phyloP scores from a whole-genome alignment of 1,140 invertebrate genomes.

The Meloidogyne exigua region DNA sequence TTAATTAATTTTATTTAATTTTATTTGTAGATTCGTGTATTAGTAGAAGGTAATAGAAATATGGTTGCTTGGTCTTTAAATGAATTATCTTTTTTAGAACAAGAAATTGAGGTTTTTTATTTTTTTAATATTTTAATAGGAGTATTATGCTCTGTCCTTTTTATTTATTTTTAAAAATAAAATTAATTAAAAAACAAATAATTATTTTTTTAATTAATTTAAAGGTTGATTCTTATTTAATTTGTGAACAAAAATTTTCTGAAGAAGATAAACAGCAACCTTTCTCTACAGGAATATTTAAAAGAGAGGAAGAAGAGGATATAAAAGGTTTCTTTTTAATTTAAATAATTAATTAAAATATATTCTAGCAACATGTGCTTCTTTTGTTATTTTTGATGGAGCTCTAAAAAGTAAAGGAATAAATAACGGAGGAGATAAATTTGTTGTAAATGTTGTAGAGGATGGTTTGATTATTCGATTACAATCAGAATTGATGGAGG shows the following conservation, averaged over 20 bases:
- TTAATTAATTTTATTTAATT: background rate
- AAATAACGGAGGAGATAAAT: conserved; percentile 19
- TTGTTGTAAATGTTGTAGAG: conserved; percentile 37
- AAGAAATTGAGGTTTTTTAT: background rate
- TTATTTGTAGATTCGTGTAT: conserved; percentile 15
- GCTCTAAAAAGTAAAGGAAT: conserved; percentile 24
- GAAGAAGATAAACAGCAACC: conserved; percentile 8
- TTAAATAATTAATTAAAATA: background rate
- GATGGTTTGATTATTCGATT: conserved; percentile 39
- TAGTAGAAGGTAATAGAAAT: conserved; percentile 36
- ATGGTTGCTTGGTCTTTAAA: conserved; percentile 38
- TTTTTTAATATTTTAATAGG: too few relatives aligned
- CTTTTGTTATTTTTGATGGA: conserved; percentile 41
- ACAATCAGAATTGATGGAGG: conserved; percentile 35
- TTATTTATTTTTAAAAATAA: background rate
- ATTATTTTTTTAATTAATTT: too few relatives aligned
- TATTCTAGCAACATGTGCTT: conserved; percentile 36
- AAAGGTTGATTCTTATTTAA: conserved; percentile 34
- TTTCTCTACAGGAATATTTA: background rate
- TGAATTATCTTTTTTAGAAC: background rate
- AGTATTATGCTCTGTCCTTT: too few relatives aligned
- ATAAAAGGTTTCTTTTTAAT: background rate
- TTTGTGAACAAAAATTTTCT: conserved; percentile 29
- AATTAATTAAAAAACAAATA: too few relatives aligned
- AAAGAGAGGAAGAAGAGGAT: background rate